These are phyloP conservation scores for Centroberyx gerrardi DNA, from an alignment of 2,797 vertebrate genomes.

Conservation along the genomic window DNA sequence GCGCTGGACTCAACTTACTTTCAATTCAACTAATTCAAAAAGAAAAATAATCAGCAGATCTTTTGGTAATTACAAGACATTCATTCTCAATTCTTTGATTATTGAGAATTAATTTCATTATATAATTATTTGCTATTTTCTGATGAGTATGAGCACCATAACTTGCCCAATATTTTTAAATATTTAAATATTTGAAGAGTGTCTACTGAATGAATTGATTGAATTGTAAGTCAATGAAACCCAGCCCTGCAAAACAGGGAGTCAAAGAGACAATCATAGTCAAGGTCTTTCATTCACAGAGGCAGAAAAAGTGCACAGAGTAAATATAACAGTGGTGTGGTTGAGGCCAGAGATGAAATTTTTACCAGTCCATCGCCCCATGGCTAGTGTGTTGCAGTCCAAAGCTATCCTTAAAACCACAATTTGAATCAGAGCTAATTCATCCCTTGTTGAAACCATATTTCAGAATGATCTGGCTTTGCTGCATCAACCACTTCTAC, in stretches of 20 bases:
- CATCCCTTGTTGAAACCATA: slow-evolving; percentile 16
- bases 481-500: slow-evolving; percentile 5
- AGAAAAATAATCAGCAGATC: not conserved
- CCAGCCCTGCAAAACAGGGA: slow-evolving; percentile 1
- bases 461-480: slow-evolving; percentile 34
- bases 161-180: too few species aligned
- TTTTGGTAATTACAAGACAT: not conserved
- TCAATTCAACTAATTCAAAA: slow-evolving; percentile 2
- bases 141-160: too few species aligned
- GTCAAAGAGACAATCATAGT: slow-evolving; percentile 58
- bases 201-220: not conserved
- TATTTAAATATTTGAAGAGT: not conserved
- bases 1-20: slow-evolving; percentile 12
- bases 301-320: slow-evolving; percentile 67
- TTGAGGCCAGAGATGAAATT: not conserved
- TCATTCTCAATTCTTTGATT: not conserved
- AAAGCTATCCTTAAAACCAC: slow-evolving; percentile 10
- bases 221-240: not conserved
- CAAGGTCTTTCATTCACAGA: slow-evolving; percentile 65
- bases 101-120: slow-evolving; percentile 17
- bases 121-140: not conserved
- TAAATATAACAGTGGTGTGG: slow-evolving; percentile 42
- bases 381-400: not conserved
- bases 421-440: not conserved
- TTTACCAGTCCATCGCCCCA: not conserved